Conservation (phyloP, 2,888 invertebrate genomes). For the Folsomia candida region DNA sequence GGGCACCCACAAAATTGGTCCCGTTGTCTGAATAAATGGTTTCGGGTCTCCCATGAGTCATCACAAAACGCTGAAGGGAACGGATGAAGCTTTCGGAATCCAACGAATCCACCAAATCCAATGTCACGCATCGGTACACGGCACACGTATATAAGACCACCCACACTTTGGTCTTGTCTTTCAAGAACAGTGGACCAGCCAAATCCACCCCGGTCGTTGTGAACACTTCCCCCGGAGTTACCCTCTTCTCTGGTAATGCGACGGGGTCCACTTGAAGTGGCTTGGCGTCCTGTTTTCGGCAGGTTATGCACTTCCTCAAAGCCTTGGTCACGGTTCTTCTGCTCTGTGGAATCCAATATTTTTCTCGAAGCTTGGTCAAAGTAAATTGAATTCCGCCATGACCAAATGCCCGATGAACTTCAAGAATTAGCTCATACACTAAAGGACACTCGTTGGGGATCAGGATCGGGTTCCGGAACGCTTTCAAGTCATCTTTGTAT, state of each 20-base stretch:
- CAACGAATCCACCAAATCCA: too few species aligned
- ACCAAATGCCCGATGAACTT: neutral
- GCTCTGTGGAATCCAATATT: neutral
- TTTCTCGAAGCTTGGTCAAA: too few species aligned
- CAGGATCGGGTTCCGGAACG: neutral
- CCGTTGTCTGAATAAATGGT: too few species aligned
- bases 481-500: neutral
- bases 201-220: neutral
- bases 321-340: neutral
- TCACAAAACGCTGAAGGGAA: too few species aligned
- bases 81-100: too few species aligned
- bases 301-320: neutral
- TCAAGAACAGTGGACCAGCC: neutral
- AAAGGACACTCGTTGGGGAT: neutral
- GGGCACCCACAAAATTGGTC: too few species aligned
- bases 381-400: neutral
- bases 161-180: neutral
- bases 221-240: neutral
- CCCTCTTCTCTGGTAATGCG: neutral
- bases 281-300: neutral
- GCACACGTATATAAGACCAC: conserved; percentile 1
- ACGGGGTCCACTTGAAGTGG: neutral
- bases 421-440: neutral
- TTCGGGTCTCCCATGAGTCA: too few species aligned
- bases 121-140: neutral